These are phyloP conservation scores for Tupaia chinensis DNA, from an alignment of 2,113 vertebrate genomes.

Conservation along the genomic window DNA sequence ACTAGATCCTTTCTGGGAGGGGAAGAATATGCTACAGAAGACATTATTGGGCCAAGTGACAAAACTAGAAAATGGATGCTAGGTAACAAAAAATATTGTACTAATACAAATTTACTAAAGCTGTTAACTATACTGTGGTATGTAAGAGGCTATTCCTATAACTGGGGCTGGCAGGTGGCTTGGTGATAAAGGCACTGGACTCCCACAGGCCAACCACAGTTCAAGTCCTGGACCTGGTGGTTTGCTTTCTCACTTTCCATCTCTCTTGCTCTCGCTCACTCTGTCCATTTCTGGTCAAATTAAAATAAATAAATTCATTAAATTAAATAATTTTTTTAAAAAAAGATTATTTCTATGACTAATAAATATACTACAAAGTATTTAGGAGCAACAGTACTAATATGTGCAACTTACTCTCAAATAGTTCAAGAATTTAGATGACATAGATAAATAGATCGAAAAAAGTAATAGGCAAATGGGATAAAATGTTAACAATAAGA, in stretches of 20 bases:
- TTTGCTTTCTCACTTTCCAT: too few relatives aligned
- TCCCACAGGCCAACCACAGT: too few relatives aligned
- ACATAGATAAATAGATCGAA: background rate
- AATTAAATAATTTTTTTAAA: too few relatives aligned
- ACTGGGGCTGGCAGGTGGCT: background rate
- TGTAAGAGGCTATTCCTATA: background rate
- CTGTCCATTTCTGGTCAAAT: too few relatives aligned
- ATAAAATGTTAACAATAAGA: background rate
- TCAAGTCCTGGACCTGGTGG: too few relatives aligned
- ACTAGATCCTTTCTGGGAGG: background rate
- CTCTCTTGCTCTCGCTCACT: too few relatives aligned
- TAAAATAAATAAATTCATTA: too few relatives aligned
- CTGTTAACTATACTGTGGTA: background rate
- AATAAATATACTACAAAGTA: background rate
- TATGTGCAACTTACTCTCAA: background rate
- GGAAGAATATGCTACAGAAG: background rate
- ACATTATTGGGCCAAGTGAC: background rate
- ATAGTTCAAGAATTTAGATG: background rate
- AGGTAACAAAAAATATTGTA: background rate
- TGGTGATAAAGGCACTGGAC: too few relatives aligned
- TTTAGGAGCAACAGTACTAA: background rate
- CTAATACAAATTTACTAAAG: background rate
- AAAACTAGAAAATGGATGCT: conserved; percentile 34
- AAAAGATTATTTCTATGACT: background rate
- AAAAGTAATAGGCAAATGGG: background rate